Evolutionary conservation across 2,888 invertebrate species (phyloP).

Genomic region (Tachina grossa): DNA sequence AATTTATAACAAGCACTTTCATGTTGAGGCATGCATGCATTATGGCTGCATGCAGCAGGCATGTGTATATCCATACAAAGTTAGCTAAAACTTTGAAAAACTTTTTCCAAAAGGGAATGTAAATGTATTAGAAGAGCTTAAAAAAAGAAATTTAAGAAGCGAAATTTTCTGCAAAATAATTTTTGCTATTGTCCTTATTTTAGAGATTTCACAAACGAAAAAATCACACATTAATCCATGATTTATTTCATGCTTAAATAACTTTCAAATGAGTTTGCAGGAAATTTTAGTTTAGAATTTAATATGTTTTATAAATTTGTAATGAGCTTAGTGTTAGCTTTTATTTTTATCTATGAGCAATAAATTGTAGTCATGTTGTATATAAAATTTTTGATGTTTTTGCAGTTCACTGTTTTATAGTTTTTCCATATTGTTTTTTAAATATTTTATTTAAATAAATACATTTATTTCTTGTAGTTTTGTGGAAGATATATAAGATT

Average conservation of each 20-base stretch:
- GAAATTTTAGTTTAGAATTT: background rate
- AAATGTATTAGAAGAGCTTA: background rate
- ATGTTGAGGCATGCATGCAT: constrained; percentile 4
- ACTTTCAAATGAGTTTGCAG: background rate
- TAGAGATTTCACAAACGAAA: background rate
- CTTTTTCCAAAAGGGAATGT: background rate
- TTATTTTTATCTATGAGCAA: background rate
- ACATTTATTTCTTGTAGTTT: background rate
- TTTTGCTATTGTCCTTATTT: background rate
- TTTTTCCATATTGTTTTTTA: no score
- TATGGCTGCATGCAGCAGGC: background rate
- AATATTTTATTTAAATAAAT: no score
- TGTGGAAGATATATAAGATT: no score
- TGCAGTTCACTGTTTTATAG: background rate
- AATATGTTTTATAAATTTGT: constrained; percentile 14
- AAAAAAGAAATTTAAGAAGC: background rate
- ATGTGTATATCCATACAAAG: background rate
- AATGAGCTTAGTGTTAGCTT: constrained; percentile 31
- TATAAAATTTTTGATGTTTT: background rate
- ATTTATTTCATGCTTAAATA: background rate
- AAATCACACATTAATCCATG: background rate
- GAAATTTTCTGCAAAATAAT: background rate
- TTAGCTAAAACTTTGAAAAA: background rate
- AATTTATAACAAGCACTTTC: constrained; percentile 56
- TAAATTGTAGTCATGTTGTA: background rate